A percentile compares a stretch with the other conserved stretches of the same genome.
phyloP scores from a whole-genome alignment of 2,113 vertebrate genomes.

The Carollia perspicillata region DNA sequence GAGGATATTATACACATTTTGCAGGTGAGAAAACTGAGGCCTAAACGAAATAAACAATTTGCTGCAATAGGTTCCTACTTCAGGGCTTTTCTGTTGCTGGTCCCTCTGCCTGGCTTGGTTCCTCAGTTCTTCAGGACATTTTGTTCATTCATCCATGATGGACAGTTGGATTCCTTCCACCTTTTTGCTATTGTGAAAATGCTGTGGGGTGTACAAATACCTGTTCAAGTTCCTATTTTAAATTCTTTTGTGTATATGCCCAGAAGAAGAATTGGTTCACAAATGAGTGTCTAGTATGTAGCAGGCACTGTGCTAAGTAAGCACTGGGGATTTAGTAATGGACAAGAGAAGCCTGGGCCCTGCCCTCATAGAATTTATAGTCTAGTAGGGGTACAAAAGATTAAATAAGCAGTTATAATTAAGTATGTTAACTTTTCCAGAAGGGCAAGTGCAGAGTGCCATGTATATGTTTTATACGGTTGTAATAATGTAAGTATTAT shows the following conservation, averaged over 20 bases:
- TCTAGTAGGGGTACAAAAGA: background rate
- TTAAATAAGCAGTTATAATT: conserved; percentile 7
- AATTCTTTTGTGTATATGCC: background rate
- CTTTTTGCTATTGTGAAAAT: conserved; percentile 1
- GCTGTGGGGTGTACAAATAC: background rate
- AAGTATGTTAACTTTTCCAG: conserved; percentile 10
- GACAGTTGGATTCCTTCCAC: background rate
- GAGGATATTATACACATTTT: background rate
- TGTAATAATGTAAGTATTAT: background rate
- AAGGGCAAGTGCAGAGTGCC: background rate
- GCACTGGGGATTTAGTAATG: background rate
- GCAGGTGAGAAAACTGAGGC: background rate
- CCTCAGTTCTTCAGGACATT: background rate
- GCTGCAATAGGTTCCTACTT: background rate
- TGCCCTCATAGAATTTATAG: background rate
- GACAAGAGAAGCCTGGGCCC: background rate
- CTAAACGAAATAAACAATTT: conserved; percentile 5
- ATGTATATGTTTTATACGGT: background rate
- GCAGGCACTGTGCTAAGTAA: background rate
- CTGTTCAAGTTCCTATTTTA: background rate
- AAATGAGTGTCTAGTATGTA: background rate
- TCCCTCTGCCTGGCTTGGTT: background rate
- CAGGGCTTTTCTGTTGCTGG: background rate
- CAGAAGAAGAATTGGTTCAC: conserved; percentile 16
- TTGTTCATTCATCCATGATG: background rate